phyloP scores from a whole-genome alignment of 2,888 invertebrate species.

The Cheilosia vernalis region DNA sequence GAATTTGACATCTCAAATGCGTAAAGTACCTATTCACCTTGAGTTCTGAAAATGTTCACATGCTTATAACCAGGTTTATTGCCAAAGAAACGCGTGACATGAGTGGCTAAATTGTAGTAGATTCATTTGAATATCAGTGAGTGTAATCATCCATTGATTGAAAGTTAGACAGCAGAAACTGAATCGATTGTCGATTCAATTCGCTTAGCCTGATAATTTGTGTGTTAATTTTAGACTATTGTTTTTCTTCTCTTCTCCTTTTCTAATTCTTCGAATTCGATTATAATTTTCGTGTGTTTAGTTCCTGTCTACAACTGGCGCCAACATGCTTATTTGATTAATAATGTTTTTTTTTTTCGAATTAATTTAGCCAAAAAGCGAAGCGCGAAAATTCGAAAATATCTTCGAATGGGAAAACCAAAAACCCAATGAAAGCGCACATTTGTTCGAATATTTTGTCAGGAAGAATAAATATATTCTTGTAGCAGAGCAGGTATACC shows the following conservation, averaged over 20 bases:
- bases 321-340: slow-evolving; percentile 73
- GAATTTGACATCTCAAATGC: background rate
- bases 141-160: slow-evolving; percentile 22
- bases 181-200: slow-evolving; percentile 38
- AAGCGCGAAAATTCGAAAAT: slow-evolving; percentile 27
- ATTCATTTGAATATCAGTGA: slow-evolving; percentile 14
- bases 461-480: background rate
- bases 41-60: background rate
- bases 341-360: slow-evolving; percentile 37
- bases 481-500: background rate
- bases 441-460: slow-evolving; percentile 42
- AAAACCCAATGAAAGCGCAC: slow-evolving; percentile 24
- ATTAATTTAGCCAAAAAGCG: slow-evolving; percentile 54
- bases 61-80: background rate
- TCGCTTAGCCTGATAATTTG: slow-evolving; percentile 41
- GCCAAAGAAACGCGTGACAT: slow-evolving; percentile 5
- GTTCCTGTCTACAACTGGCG: slow-evolving; percentile 61
- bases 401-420: slow-evolving; percentile 5
- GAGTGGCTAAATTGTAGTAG: slow-evolving; percentile 11
- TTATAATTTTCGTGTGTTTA: slow-evolving; percentile 19
- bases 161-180: slow-evolving; percentile 26
- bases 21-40: background rate
- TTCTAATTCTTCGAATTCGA: slow-evolving; percentile 31
- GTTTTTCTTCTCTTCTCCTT: slow-evolving; percentile 25
- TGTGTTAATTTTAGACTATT: slow-evolving; percentile 60